Evolutionary conservation across 2,113 vertebrate species (phyloP).

Genomic region (Gallinago paraguaiae): DNA sequence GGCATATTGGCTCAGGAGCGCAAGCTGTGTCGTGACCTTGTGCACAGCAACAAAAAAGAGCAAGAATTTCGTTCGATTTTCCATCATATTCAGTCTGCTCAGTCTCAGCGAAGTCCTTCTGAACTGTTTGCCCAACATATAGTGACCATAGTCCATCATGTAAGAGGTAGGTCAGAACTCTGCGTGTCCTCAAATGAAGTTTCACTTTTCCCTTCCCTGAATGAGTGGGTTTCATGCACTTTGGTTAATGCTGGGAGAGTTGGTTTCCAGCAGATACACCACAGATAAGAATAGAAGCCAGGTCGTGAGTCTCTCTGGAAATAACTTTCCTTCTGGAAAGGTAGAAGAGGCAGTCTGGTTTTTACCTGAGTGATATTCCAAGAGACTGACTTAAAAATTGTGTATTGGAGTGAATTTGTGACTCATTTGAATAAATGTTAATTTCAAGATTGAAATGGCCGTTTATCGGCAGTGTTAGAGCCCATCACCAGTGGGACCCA

Average conservation of each 20-base stretch:
- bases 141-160: conserved; percentile 94
- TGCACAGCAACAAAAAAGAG: conserved; percentile 92
- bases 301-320: rapidly evolving
- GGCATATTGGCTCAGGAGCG: conserved; percentile 89
- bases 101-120: conserved; percentile 85
- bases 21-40: conserved; percentile 90
- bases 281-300: neutral
- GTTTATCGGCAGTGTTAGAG: neutral
- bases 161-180: conserved; percentile 85
- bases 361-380: neutral
- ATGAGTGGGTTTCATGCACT: neutral
- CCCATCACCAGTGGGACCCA: neutral
- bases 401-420: neutral
- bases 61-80: conserved; percentile 93
- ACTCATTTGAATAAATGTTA: neutral
- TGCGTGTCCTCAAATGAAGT: neutral
- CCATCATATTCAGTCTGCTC: conserved; percentile 89
- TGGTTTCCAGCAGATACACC: neutral
- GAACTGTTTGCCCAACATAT: conserved; percentile 97
- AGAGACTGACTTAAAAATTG: neutral
- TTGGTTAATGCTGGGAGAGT: neutral
- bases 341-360: neutral
- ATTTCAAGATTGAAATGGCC: neutral
- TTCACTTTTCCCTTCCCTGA: neutral
- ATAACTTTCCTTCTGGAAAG: neutral